A percentile compares a stretch with the other conserved stretches of the same genome.
These are phyloP conservation scores for Tridacna crocea DNA, from an alignment of 2,888 invertebrate genomes.

Conservation along the genomic window DNA sequence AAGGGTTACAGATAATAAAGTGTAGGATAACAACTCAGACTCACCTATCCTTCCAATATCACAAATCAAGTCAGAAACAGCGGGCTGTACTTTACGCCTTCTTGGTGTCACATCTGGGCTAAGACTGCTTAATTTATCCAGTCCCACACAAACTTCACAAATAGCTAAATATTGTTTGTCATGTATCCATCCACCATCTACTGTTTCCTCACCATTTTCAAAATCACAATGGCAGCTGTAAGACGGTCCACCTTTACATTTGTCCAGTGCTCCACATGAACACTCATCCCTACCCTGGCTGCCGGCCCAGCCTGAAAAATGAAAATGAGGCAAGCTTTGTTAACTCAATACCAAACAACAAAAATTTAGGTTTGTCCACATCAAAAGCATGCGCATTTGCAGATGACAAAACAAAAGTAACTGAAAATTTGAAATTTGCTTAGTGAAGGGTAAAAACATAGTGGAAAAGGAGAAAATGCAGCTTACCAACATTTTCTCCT, in stretches of 20 bases:
- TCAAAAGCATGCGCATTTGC: too few species aligned
- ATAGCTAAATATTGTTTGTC: constrained; percentile 54
- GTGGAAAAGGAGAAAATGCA: too few species aligned
- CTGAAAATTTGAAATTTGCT: too few species aligned
- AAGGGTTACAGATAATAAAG: background rate
- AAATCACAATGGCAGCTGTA: constrained; percentile 73
- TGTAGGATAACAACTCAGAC: background rate
- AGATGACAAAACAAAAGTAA: too few species aligned
- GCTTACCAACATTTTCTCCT: too few species aligned
- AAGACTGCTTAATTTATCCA: constrained; percentile 43
- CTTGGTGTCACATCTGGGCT: background rate
- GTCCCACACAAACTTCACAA: constrained; percentile 61
- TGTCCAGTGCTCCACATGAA: constrained; percentile 72
- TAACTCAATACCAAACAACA: too few species aligned
- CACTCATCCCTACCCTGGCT: constrained; percentile 67
- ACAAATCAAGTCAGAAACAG: constrained; percentile 56
- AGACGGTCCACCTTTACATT: constrained; percentile 66
- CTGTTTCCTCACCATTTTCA: constrained; percentile 42
- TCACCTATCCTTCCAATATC: constrained; percentile 53
- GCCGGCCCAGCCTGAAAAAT: constrained; percentile 62
- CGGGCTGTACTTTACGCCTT: constrained; percentile 17
- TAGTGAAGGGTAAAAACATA: too few species aligned
- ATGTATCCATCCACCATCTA: constrained; percentile 59
- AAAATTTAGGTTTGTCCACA: too few species aligned
- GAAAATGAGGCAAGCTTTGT: background rate